Percentiles rank a stretch among this genome's conserved stretches.
phyloP scores from a whole-genome alignment of 1,140 invertebrate species.

The Pseudomyrmex pallidus region DNA sequence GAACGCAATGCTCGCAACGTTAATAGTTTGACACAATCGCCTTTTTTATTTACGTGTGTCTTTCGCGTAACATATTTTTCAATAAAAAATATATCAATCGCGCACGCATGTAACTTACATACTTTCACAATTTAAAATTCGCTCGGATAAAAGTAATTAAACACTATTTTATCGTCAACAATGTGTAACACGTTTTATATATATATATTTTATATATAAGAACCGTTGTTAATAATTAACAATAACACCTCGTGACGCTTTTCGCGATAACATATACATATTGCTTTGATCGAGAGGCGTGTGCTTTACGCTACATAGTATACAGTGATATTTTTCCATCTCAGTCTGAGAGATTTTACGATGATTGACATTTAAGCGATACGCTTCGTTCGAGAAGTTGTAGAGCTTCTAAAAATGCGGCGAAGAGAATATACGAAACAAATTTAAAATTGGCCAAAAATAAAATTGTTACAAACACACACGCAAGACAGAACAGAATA shows the following conservation, averaged over 20 bases:
- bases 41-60: not conserved
- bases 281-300: constrained; percentile 9
- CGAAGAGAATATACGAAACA: too few species aligned
- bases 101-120: not conserved
- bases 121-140: constrained; percentile 33
- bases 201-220: not conserved
- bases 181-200: constrained; percentile 12
- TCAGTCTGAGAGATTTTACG: constrained; percentile 19
- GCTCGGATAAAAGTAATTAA: constrained; percentile 16
- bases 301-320: not conserved
- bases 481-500: too few species aligned
- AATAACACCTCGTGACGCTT: not conserved
- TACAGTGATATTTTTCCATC: constrained; percentile 2
- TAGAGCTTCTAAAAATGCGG: too few species aligned
- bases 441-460: too few species aligned
- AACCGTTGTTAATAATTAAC: constrained; percentile 16
- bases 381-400: too few species aligned
- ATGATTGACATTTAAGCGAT: not conserved
- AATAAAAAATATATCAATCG: constrained; percentile 28
- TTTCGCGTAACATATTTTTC: not conserved
- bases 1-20: not conserved
- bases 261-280: not conserved
- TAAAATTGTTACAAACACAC: too few species aligned
- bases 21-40: not conserved
- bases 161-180: constrained; percentile 27